Base-by-base conservation (phyloP, 1,140 invertebrate genomes). In the Epicauta chinensis region DNA sequence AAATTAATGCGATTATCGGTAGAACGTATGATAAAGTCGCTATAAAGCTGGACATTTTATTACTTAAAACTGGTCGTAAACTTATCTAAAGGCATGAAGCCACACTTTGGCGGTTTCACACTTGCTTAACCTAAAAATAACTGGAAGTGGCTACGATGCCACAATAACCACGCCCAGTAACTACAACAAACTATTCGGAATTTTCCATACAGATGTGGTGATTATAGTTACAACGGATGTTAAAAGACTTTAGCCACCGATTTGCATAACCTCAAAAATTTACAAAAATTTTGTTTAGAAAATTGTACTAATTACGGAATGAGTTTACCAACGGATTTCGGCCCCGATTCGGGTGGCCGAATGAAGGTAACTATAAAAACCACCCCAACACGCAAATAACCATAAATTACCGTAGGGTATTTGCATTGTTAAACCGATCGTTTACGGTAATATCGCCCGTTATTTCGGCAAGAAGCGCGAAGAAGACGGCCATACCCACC, bases 401-500 rank as follows among this genome's bases (percentile, higher is more conserved):
- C 35, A 57, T 35, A 53, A 15, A 59, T 56, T 57, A 55, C 74
- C 71, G 30, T 55, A 96, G 86, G 93, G 93, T 39, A 70, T 93
- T 2, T 87, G 85, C 2, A 87, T 98, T 58, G 81, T 98, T 0
- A 99, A 99, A 68, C 93, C 96, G 12, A 89, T 99, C 66, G 85
- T 99, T 3, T 98, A 96, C 73, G 97, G 97, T 2, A 99, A 99
- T 69, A 79, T 94, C 49, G 93, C 97, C 0, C 75, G 90, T 53
- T 94, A 93, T 68, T 97, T 99, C 77, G 93, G 93, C 0, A 92
- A 96, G 63, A 99, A 98, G 72, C 78, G 95, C n/a, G 93, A 97
- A 67, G 92, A 95, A 72, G 95, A 99, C 78, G 94, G 95, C 0
- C 97, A 99, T 65, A 99, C 97, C 1, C 97, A 99, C 78, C 86